phyloP scores from a whole-genome alignment of 1,140 invertebrate genomes.

The Euborellia annulipes region DNA sequence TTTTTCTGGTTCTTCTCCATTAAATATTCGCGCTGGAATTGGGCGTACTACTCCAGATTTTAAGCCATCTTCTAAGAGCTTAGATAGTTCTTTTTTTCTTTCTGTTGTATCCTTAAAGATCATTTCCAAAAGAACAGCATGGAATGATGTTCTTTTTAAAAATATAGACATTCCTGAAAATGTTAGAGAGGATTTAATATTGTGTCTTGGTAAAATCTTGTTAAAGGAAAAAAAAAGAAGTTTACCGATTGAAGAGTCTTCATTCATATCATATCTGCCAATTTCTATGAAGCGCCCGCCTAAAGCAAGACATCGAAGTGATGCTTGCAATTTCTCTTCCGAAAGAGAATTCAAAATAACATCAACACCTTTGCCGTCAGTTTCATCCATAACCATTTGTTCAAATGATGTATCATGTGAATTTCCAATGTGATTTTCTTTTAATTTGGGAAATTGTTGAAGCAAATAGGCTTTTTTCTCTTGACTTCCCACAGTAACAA shows the following conservation, averaged over 20 bases:
- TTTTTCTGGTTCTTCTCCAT: slow-evolving; percentile 72
- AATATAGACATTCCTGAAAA: slow-evolving; percentile 76
- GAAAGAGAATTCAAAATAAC: slow-evolving; percentile 61
- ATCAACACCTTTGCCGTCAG: slow-evolving; percentile 50
- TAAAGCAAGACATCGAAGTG: slow-evolving; percentile 67
- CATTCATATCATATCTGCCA: slow-evolving; percentile 89
- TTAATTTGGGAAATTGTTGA: slow-evolving; percentile 45
- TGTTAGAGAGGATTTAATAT: not conserved
- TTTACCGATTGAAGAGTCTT: slow-evolving; percentile 55
- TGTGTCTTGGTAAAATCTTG: not conserved
- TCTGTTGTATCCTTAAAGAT: slow-evolving; percentile 52
- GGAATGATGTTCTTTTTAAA: slow-evolving; percentile 89
- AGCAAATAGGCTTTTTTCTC: slow-evolving; percentile 53
- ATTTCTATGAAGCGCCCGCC: slow-evolving; percentile 93
- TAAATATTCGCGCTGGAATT: slow-evolving; percentile 63
- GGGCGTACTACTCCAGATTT: slow-evolving; percentile 69
- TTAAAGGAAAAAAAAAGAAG: slow-evolving; percentile 1
- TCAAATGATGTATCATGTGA: slow-evolving; percentile 57
- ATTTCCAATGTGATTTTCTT: slow-evolving; percentile 51
- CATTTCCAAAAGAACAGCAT: slow-evolving; percentile 87
- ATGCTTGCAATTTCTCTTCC: slow-evolving; percentile 53
- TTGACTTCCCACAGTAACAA: slow-evolving; percentile 48
- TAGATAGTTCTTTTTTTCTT: slow-evolving; percentile 56
- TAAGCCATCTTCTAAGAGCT: slow-evolving; percentile 69
- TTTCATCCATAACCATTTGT: slow-evolving; percentile 39